Base-by-base conservation (phyloP, 2,888 invertebrate genomes). In the Punctoribates punctum region DNA sequence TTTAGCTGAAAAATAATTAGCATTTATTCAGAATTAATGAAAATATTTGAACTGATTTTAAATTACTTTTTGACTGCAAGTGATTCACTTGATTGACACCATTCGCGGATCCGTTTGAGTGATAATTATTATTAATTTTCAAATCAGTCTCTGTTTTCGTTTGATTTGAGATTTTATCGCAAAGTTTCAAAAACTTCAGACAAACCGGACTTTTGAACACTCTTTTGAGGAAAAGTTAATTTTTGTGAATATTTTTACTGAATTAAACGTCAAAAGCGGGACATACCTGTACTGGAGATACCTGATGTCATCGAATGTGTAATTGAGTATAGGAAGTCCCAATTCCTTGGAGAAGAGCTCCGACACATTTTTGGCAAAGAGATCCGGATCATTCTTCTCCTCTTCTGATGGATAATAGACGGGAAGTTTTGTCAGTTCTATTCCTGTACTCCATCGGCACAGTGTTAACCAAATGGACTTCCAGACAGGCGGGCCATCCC, bases 281-380 rank as follows among this genome's bases (percentile, higher is more conserved):
- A 54, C 60, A 34, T n/a, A 76, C 77, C 54, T 60, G 23, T 77
- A 38, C 13, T 65, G 65, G 11, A 74, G 17, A 27, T 74, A 74
- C 20, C 46, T 72, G 34, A 73, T 67, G 65, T 77, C 77, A 54
- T 77, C 77, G 67, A 25, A 77, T 1, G 77, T 74, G 38, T 77
- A 77, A 48, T 34, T 38, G 8, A 65, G 51, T n/a, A 29, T 29
- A 0, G 77, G 77, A n/a, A 78, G 15, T 25, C 57, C 73, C 54
- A 78, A 54, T 29, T 76, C 77, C 94, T 90, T 90, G 51, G 95
- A 94, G 95, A 96, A 96, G 57, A 92, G 89, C 81, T 90, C 89
- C 78, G 94, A 88, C 5, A 96, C 96, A 84, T 96, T 96, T 82
- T 89, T 88, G 0, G 95, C 96, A 83, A 90, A 96, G 38, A 96